phyloP scores from a whole-genome alignment of 2,888 invertebrate species.

The Plagiodera versicolora region DNA sequence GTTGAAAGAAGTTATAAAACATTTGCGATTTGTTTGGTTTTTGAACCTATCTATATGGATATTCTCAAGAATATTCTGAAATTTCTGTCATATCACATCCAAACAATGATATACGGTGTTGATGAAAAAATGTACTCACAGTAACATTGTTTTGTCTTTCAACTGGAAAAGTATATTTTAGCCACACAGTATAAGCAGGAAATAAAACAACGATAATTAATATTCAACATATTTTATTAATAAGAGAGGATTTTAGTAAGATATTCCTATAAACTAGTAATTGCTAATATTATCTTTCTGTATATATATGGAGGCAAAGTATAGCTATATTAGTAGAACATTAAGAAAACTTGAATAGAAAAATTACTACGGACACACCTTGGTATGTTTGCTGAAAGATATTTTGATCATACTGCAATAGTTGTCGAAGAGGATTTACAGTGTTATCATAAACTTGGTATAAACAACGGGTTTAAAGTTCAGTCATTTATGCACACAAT shows the following conservation, averaged over 20 bases:
- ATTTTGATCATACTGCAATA: constrained; percentile 23
- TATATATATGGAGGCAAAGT: constrained; percentile 46
- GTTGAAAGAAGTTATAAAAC: no score
- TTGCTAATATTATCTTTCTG: constrained; percentile 41
- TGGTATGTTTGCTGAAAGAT: constrained; percentile 21
- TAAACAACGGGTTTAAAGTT: no score
- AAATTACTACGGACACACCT: constrained; percentile 32
- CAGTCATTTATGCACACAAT: background rate
- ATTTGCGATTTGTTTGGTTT: no score
- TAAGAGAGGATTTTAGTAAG: constrained; percentile 45
- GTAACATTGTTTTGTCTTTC: no score
- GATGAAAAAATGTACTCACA: no score
- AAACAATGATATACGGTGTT: no score
- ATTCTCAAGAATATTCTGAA: no score
- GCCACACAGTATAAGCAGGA: no score
- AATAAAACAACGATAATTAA: constrained; percentile 18
- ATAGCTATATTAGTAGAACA: constrained; percentile 48
- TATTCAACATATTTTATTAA: constrained; percentile 46
- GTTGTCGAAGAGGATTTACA: constrained; percentile 38
- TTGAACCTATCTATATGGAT: no score
- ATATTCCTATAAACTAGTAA: constrained; percentile 45
- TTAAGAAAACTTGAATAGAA: constrained; percentile 44
- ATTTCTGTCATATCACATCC: no score
- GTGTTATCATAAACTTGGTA: background rate
- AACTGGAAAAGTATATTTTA: no score